Conservation (phyloP, 2,113 vertebrate genomes). For the Chamaea fasciata region DNA sequence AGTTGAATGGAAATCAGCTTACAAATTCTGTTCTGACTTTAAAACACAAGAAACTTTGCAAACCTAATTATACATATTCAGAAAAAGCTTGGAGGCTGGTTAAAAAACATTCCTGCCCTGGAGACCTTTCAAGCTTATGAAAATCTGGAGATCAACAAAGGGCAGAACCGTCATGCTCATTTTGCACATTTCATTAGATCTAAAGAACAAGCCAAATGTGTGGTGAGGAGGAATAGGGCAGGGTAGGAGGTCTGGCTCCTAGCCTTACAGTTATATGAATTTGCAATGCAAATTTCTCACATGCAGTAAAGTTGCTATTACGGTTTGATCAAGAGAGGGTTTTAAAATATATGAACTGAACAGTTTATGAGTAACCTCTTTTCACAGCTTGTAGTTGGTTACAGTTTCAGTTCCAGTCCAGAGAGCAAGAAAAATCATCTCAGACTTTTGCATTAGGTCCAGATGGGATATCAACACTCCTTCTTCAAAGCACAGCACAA, state of each 20-base stretch:
- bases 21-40: neutral
- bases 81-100: neutral
- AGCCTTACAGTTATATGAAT: neutral
- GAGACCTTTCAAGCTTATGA: constrained; percentile 20
- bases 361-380: neutral
- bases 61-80: constrained; percentile 16
- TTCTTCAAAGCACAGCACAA: neutral
- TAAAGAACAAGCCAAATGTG: constrained; percentile 18
- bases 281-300: constrained; percentile 48
- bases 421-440: neutral
- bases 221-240: constrained; percentile 9
- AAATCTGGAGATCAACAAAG: constrained; percentile 23
- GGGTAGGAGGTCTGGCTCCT: constrained; percentile 41
- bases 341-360: constrained; percentile 19
- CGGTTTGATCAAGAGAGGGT: neutral
- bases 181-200: constrained; percentile 51
- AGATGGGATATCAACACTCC: neutral
- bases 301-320: neutral
- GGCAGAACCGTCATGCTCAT: constrained; percentile 5
- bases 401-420: neutral
- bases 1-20: neutral
- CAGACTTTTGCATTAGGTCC: neutral
- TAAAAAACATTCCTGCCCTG: neutral
- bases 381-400: neutral
- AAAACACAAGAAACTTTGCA: constrained; percentile 13